Evolutionary conservation across 2,888 invertebrate genomes (phyloP).

Genomic region (Eumacrocentrus americanus): DNA sequence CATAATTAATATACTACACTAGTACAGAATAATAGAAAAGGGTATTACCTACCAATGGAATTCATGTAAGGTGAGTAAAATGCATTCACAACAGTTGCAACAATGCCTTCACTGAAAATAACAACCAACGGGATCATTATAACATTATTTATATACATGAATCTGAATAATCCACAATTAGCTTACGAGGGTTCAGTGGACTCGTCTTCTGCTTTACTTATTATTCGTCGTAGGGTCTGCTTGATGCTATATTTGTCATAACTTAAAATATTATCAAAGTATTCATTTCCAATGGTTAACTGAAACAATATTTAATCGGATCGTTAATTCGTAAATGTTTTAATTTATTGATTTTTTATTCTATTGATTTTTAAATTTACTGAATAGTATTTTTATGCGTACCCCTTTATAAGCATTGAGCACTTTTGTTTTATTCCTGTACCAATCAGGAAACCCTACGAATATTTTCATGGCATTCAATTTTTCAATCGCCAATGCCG

Average conservation of each 20-base stretch:
- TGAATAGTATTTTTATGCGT: slow-evolving; percentile 43
- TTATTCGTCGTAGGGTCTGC: slow-evolving; percentile 6
- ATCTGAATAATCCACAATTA: too few relatives aligned
- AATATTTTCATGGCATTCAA: slow-evolving; percentile 62
- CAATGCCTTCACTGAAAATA: too few relatives aligned
- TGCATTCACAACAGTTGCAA: slow-evolving; percentile 35
- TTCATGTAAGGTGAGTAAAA: slow-evolving; percentile 49
- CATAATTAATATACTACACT: background rate
- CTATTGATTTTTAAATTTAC: background rate
- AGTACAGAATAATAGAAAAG: too few relatives aligned
- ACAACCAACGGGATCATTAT: background rate
- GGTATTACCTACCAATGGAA: slow-evolving; percentile 46
- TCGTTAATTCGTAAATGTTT: background rate
- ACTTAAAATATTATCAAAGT: slow-evolving; percentile 34
- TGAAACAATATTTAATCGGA: background rate
- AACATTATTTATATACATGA: too few relatives aligned
- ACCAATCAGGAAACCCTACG: slow-evolving; percentile 68
- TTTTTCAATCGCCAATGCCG: slow-evolving; percentile 63
- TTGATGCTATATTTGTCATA: slow-evolving; percentile 26
- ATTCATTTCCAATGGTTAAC: slow-evolving; percentile 31
- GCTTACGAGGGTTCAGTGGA: too few relatives aligned
- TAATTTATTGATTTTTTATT: background rate
- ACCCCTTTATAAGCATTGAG: slow-evolving; percentile 64
- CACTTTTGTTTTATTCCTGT: slow-evolving; percentile 62
- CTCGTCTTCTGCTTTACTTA: background rate